phyloP scores from a whole-genome alignment of 2,113 vertebrate species.

The Corythornis cristatus region DNA sequence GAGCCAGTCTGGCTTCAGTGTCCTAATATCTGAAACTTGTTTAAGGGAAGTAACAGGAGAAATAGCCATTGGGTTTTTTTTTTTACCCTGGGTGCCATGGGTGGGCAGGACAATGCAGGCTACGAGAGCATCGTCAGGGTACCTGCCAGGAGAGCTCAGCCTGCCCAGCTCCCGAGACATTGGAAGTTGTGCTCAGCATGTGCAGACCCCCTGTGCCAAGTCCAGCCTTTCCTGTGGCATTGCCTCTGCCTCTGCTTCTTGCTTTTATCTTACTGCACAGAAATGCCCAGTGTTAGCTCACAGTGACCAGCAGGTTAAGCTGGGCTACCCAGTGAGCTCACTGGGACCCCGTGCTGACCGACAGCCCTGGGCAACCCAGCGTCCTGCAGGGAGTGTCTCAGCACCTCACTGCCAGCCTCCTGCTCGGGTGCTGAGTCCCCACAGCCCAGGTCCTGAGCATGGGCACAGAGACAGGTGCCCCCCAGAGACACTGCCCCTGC shows the following conservation, averaged over 20 bases:
- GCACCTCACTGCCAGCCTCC: not conserved
- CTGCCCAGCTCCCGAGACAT: not conserved
- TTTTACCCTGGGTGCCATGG: not conserved
- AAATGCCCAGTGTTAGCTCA: no score
- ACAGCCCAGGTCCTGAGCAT: not conserved
- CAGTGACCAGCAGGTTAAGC: accelerated
- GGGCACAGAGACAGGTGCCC: not conserved
- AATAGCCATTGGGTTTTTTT: not conserved
- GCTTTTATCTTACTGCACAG: not conserved
- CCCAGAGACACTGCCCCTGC: accelerated
- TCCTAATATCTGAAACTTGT: not conserved
- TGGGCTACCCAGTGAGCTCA: accelerated
- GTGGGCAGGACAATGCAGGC: not conserved
- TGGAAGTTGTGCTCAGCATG: accelerated
- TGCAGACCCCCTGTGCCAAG: not conserved
- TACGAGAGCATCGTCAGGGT: accelerated
- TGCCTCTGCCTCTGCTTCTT: not conserved
- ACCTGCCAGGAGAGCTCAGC: not conserved
- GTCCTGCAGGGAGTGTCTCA: accelerated
- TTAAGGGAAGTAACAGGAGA: not conserved
- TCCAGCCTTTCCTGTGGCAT: not conserved
- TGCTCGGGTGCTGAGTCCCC: accelerated
- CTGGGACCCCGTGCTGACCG: accelerated
- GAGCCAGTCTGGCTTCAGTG: not conserved
- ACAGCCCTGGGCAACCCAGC: accelerated